phyloP scores from a whole-genome alignment of 2,797 vertebrate species.

The Fundulus diaphanus region DNA sequence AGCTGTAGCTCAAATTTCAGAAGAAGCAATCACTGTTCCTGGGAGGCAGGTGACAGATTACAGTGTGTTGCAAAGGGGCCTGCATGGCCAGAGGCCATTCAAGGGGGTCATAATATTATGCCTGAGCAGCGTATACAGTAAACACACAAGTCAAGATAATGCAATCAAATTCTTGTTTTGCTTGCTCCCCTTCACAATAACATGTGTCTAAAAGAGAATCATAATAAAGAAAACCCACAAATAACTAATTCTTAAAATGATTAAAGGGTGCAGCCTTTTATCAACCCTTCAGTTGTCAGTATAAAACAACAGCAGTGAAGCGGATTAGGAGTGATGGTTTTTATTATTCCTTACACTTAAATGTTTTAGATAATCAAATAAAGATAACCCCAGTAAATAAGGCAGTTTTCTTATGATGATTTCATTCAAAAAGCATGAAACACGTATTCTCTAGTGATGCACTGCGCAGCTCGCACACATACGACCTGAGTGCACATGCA shows the following conservation, averaged over 20 bases:
- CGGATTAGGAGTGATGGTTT: too few relatives aligned
- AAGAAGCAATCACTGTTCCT: not conserved
- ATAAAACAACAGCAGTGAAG: too few relatives aligned
- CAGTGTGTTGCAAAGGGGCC: not conserved
- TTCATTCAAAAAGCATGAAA: not conserved
- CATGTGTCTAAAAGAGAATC: too few relatives aligned
- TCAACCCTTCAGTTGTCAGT: too few relatives aligned
- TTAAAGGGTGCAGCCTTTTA: too few relatives aligned
- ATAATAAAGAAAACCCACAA: too few relatives aligned
- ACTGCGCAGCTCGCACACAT: not conserved
- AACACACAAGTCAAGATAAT: not conserved
- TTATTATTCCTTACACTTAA: not conserved
- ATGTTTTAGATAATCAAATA: not conserved
- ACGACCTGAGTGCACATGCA: constrained; percentile 2
- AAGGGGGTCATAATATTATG: not conserved
- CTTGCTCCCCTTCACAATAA: not conserved
- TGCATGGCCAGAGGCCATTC: not conserved
- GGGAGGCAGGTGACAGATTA: not conserved
- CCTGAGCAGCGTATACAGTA: not conserved
- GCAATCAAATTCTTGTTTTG: not conserved
- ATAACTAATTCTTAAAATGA: too few relatives aligned
- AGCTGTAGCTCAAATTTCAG: not conserved
- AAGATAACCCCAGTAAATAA: not conserved
- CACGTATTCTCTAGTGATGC: not conserved
- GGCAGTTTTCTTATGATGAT: too few relatives aligned